A percentile compares a stretch with the other conserved stretches of the same genome.
These are phyloP conservation scores for Micoletzkya japonica DNA, from an alignment of 2,888 invertebrate genomes.

Conservation along the genomic window DNA sequence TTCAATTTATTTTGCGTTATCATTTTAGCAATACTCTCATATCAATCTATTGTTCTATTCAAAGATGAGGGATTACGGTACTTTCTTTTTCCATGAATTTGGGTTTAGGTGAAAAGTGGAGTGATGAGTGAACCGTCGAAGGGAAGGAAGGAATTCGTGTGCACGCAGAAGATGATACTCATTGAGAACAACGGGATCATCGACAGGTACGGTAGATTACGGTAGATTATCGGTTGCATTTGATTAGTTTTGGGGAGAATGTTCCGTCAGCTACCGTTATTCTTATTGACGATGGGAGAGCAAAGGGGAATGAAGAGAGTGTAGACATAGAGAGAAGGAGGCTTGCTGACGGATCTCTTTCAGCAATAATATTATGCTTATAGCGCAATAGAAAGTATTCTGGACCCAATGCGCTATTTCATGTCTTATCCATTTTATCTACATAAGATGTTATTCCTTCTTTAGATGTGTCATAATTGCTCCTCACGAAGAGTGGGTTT, in stretches of 20 bases:
- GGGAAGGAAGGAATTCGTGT: conserved; percentile 13
- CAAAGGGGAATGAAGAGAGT: no score
- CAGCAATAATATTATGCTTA: no score
- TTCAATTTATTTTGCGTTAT: not conserved
- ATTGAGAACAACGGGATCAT: conserved; percentile 24
- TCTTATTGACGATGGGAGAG: no score
- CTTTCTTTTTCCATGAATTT: not conserved
- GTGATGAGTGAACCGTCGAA: not conserved
- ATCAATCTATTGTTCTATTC: not conserved
- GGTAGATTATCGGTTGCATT: no score
- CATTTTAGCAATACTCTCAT: not conserved
- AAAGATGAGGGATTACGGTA: not conserved
- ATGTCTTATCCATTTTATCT: no score
- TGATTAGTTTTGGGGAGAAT: no score
- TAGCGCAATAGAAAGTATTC: no score
- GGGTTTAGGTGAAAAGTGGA: not conserved
- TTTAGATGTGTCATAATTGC: conserved; percentile 3
- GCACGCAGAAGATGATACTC: conserved; percentile 15
- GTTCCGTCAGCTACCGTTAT: no score
- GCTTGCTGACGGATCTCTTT: no score
- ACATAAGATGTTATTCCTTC: not conserved
- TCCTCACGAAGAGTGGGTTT: conserved; percentile 15
- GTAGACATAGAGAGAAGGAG: no score
- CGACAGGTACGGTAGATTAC: conserved; percentile 7
- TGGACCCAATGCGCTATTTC: no score